Conservation (phyloP, 2,113 vertebrate genomes). For the Paratilapia polleni region DNA sequence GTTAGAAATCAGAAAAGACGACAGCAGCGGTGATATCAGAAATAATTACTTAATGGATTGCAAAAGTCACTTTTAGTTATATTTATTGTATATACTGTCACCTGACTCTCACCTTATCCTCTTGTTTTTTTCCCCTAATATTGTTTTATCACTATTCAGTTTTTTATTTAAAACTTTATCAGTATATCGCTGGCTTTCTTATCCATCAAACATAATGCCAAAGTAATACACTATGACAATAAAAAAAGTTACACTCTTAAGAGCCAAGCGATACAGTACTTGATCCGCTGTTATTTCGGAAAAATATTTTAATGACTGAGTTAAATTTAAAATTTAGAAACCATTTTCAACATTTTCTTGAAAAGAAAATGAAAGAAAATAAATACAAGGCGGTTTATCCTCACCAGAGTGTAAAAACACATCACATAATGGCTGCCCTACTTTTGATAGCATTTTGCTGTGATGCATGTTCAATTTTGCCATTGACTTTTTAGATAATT, state of each 20-base stretch:
- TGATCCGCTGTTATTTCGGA: background rate
- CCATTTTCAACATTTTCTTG: background rate
- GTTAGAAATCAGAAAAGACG: background rate
- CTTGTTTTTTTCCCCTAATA: background rate
- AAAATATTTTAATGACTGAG: background rate
- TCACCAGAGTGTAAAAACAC: background rate
- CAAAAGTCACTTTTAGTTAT: background rate
- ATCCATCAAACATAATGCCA: background rate
- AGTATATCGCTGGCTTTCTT: background rate
- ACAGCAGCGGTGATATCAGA: accelerated
- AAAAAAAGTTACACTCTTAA: background rate
- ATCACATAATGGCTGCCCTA: background rate
- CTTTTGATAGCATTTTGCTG: background rate
- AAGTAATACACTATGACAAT: background rate
- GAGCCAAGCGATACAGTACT: accelerated
- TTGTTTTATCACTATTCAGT: background rate
- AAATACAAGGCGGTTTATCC: background rate
- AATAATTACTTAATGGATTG: background rate
- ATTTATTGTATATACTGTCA: background rate
- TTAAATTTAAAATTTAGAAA: background rate
- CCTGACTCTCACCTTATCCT: too few relatives aligned
- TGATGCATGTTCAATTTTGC: background rate
- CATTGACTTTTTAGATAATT: background rate
- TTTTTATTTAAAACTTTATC: background rate
- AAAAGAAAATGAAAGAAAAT: background rate